Evolutionary conservation across 2,888 invertebrate species (phyloP).

Genomic region (Caenorhabditis plicata): DNA sequence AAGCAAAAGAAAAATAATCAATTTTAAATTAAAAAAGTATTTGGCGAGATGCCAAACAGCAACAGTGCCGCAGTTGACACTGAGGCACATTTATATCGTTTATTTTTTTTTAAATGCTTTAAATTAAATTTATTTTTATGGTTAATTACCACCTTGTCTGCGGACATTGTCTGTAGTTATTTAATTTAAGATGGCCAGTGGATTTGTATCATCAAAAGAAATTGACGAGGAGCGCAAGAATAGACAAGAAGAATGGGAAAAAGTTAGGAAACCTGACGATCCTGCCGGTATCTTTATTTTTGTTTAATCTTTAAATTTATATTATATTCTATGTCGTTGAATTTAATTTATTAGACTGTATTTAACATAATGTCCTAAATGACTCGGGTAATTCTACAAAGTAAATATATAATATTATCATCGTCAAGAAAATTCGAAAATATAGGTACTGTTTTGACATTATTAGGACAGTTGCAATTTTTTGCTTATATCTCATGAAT

Average conservation of each 20-base stretch:
- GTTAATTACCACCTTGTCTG: background rate
- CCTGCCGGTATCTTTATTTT: slow-evolving; percentile 77
- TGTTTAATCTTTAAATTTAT: too few relatives aligned
- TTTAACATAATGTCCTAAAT: too few relatives aligned
- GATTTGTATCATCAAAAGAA: slow-evolving; percentile 84
- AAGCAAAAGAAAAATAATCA: background rate
- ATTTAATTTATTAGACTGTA: too few relatives aligned
- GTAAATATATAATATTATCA: too few relatives aligned
- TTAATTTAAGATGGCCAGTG: slow-evolving; percentile 49
- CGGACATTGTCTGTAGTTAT: too few relatives aligned
- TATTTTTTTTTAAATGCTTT: background rate
- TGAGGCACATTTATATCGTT: background rate
- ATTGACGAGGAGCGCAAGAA: slow-evolving; percentile 78
- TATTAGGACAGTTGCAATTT: background rate
- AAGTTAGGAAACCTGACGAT: slow-evolving; percentile 85
- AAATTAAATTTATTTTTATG: background rate
- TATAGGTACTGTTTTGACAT: too few relatives aligned
- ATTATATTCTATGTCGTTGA: too few relatives aligned
- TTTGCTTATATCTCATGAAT: too few relatives aligned
- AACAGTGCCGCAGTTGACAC: background rate
- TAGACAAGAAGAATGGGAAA: slow-evolving; percentile 95
- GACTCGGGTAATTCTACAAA: too few relatives aligned
- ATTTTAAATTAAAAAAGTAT: slow-evolving; percentile 1
- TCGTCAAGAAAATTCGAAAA: too few relatives aligned
- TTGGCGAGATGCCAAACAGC: background rate